Base-by-base conservation (phyloP, 2,888 invertebrate genomes). In the Parochlus steinenii region DNA sequence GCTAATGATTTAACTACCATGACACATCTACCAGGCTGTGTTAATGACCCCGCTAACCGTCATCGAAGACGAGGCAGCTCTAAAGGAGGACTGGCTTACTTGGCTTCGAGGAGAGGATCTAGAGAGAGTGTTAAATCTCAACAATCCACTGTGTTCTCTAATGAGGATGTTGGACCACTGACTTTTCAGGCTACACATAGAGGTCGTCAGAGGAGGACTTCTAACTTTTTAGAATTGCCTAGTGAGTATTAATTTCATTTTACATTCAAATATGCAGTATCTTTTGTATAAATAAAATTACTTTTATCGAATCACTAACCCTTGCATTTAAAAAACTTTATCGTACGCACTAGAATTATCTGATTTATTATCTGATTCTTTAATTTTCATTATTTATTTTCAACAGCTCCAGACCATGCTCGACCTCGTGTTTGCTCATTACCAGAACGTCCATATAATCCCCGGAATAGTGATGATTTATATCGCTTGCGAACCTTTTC, bases 371-470 rank as follows among this genome's bases (percentile, higher is more conserved):
- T 7, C 10, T 22, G 6, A 8, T 22, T 7, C 6, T 22, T 22
- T 22, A 22, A 8, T 22, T 22, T 22, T 22, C 7, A 22, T 22
- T 22, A 22, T 7, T 10, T 42, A 40, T 42, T 42, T 37, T 38
- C 50, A 57, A 18, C 61, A 82, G 85, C 83, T 46, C 79, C 83
- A 41, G 83, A 83, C 55, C 83, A 85, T 54, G 71, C 80, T 39
- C 61, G 85, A 17, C 83, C 83, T 0, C 66, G 85, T 3, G 85
- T 85, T 1, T 82, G 83, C 57, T 83, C 83, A 11, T 58, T 86
- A 25, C 85, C 85, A 0, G 85, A 85, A 59, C 79, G 83, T 51
- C 76, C 82, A 1, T 82, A 82, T 65, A 85, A 85, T 61, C 85
- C 85, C 11, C 68, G 82, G 2, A 67, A 72, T 11, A 79, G 81